Evolutionary conservation across 2,888 invertebrate species (phyloP), one percentile per base, ranked within the genome.

Genomic region (Sipha maydis): DNA sequence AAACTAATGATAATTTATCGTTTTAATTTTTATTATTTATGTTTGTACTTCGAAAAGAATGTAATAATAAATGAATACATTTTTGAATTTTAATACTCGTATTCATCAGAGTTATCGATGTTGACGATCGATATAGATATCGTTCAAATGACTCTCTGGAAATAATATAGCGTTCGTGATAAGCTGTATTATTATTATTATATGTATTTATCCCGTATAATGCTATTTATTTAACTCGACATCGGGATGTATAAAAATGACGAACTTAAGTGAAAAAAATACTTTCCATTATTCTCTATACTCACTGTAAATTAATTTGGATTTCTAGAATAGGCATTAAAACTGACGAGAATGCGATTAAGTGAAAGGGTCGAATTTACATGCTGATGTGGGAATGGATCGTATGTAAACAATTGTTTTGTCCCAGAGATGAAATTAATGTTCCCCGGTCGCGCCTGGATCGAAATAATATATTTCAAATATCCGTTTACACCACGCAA

Each of bases 301-400:
- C 38, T 8, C 17, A 21, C 5, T 38, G n/a, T 38, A 25, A 84
- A 84, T 77, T 76, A 76, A 84, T 84, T 61, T 3, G 31, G 28
- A 84, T 84, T 76, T 84, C 28, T 41, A 67, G 11, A 77, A 67
- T 76, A 28, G 38, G 1, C 73, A 41, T 84, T 76, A 41, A 61
- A 75, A 76, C 76, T 41, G 76, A 84, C 38, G 38, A 61, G 41
- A 76, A 84, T 76, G 28, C 56, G 75, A 84, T 76, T 76, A 84
- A 76, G 28, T 25, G 41, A 76, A 76, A 84, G 76, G 84, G 84
- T 76, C 41, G 41, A 75, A 77, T 83, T 83, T 77, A 61, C 76
- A 76, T 31, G 75, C 21, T 67, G 61, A 84, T 76, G 17, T 67
- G 67, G 67, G 28, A 80, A 84, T 31, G 41, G 28, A 61, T 75